Conservation (phyloP, 1,140 invertebrate genomes). For the roundworm (Caenorhabditis elegans) region WBcel235 BX284602.5:8495001-8495500, state of each 20-base stretch:
- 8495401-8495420: slow-evolving; percentile 56
- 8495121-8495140: slow-evolving; percentile 37
- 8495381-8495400: slow-evolving; percentile 47
- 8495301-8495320: neutral
- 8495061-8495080: slow-evolving; percentile 56
- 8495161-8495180: slow-evolving; percentile 7
- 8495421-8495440: slow-evolving; percentile 62
- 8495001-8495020: too few species aligned
- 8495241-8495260: too few species aligned
- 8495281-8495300: too few species aligned
- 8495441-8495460: too few species aligned
- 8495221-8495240: too few species aligned
- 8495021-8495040: neutral
- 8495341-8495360: slow-evolving; percentile 59
- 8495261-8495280: too few species aligned
- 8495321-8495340: slow-evolving; percentile 58
- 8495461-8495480: too few species aligned
- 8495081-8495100: slow-evolving; percentile 55
- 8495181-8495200: neutral
- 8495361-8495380: slow-evolving; percentile 52
- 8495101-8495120: slow-evolving; percentile 55
- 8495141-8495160: slow-evolving; percentile 31
- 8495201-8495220: too few species aligned
- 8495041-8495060: slow-evolving; percentile 58
- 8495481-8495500: too few species aligned